Percentiles rank a stretch among this genome's conserved stretches.
These are phyloP conservation scores for Melanerpes aurifrons DNA, from an alignment of 2,113 vertebrate genomes.

Conservation along the genomic window DNA sequence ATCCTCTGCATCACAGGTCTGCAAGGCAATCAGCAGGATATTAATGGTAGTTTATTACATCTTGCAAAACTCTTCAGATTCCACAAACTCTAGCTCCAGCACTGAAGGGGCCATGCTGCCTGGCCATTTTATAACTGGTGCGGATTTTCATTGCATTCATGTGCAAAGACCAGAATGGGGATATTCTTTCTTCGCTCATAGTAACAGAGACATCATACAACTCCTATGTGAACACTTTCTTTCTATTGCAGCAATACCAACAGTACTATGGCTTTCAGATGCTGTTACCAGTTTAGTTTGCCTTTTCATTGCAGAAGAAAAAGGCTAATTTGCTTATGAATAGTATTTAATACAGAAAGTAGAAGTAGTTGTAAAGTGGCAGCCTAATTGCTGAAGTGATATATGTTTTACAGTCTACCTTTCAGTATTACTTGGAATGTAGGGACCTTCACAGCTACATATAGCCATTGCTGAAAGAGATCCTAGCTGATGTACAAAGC, in stretches of 20 bases:
- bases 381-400: conserved; percentile 35
- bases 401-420: conserved; percentile 26
- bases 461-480: conserved; percentile 31
- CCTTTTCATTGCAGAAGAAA: conserved; percentile 64
- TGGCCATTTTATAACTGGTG: not conserved
- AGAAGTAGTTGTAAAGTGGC: conserved; percentile 56
- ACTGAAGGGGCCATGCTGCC: not conserved
- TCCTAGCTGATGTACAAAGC: not conserved
- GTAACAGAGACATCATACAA: conserved; percentile 62
- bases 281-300: conserved; percentile 63
- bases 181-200: conserved; percentile 55
- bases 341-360: conserved; percentile 54
- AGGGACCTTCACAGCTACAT: conserved; percentile 53
- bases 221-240: conserved; percentile 69
- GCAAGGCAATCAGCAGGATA: not conserved
- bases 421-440: conserved; percentile 36
- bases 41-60: not conserved
- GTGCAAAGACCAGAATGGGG: conserved; percentile 61
- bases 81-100: conserved; percentile 1
- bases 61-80: conserved; percentile 31
- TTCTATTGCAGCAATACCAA: conserved; percentile 69
- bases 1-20: not conserved
- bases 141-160: conserved; percentile 43
- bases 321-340: conserved; percentile 47
- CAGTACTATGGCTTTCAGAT: conserved; percentile 67